Evolutionary conservation across 2,113 vertebrate species (phyloP).

Genomic region (Vidua macroura): DNA sequence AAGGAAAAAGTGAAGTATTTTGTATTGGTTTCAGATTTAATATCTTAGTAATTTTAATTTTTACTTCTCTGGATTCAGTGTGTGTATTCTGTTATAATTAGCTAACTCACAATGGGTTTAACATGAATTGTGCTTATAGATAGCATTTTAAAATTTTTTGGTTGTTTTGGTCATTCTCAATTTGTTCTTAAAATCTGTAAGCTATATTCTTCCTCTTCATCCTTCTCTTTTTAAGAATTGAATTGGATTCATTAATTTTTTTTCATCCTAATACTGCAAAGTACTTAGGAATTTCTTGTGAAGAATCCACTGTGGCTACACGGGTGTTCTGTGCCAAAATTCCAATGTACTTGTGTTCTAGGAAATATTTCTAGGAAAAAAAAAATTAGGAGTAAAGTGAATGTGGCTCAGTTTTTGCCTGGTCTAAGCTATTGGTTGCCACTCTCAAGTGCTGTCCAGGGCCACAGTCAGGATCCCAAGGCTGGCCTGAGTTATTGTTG

Average conservation of each 20-base stretch:
- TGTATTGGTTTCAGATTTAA: not conserved
- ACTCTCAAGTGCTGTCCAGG: not conserved
- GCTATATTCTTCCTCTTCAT: not conserved
- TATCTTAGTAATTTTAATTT: not conserved
- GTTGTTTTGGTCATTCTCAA: not conserved
- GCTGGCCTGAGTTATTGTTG: not conserved
- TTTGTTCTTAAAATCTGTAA: not conserved
- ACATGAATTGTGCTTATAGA: not conserved
- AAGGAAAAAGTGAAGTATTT: not conserved
- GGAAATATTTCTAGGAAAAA: not conserved
- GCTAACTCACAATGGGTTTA: not conserved
- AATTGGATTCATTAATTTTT: not conserved
- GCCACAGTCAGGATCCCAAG: not conserved
- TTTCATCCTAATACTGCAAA: not conserved
- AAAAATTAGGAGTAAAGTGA: not conserved
- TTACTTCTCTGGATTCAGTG: not conserved
- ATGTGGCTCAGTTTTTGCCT: not conserved
- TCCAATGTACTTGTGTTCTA: not conserved
- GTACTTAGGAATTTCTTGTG: not conserved
- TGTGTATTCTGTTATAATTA: not conserved
- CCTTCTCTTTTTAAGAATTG: not conserved
- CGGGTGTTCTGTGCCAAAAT: not conserved
- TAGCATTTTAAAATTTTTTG: not conserved
- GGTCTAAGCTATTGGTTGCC: not conserved
- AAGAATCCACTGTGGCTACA: not conserved